Base-by-base conservation (phyloP, 2,113 vertebrate genomes). In the Uropsilus gracilis region DNA sequence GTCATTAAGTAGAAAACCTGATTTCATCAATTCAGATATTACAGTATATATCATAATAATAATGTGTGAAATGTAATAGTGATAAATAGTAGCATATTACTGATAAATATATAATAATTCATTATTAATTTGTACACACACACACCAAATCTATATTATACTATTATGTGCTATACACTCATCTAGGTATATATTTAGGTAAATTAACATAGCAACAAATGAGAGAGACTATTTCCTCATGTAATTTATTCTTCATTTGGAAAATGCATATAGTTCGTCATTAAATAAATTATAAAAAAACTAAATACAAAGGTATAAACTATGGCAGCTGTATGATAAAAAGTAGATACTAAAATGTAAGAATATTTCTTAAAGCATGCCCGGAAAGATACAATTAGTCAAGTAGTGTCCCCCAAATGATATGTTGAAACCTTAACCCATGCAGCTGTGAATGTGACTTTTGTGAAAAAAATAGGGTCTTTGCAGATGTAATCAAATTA, bases 1-100 rank as follows among this genome's bases (percentile, higher is more conserved):
- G n/a, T 66, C 37, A 86, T 94, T 91, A 94, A 44, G 26, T 72
- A 86, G 39, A 93, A 95, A 64, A 1, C 1, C 10, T 92, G 42
- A 71, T 86, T 73, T n/a, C n/a, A n/a, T n/a, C n/a, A n/a, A n/a
- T 91, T 68, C 14, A 73, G 9, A 18, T 64, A 68, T 89, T 30
- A 42, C 12, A 66, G 26, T 83, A 12, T 2, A 71, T 22, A 48
- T 34, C 44, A 71, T 42, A 77, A 63, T 22, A 76, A 11, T 20
- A 75, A 37, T n/a, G 30, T 50, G 66, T 57, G n/a, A n/a, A n/a
- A n/a, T n/a, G n/a, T n/a, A n/a, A n/a, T 71, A 81, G 10, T 42
- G 16, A 73, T 50, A 92, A 73, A 24, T 44, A 68, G 66, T 61
- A 26, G 28, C 32, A 26, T 30, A 44, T 61, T 30, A 73, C 39